phyloP scores from a whole-genome alignment of 1,140 invertebrate genomes.

The Leguminivora glycinivorella region DNA sequence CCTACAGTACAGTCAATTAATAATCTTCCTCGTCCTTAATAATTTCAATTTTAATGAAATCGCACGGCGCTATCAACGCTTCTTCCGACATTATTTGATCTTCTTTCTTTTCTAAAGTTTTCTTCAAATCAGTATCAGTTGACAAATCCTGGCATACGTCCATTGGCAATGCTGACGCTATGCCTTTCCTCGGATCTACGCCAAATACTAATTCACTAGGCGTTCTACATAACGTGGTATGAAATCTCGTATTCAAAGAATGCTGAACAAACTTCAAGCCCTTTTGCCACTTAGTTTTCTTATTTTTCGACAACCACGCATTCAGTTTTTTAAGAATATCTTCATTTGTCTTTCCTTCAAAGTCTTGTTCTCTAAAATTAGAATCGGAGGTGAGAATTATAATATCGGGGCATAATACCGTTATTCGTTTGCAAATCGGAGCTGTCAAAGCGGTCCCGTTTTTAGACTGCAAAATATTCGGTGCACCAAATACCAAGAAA shows the following conservation, averaged over 20 bases:
- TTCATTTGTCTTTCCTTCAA: slow-evolving; percentile 47
- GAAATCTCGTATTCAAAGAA: slow-evolving; percentile 47
- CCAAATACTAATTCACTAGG: slow-evolving; percentile 48
- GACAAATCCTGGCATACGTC: slow-evolving; percentile 39
- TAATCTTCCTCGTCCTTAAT: slow-evolving; percentile 30
- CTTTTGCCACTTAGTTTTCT: slow-evolving; percentile 49
- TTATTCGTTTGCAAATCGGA: slow-evolving; percentile 48
- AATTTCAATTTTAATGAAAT: slow-evolving; percentile 49
- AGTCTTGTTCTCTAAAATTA: slow-evolving; percentile 32
- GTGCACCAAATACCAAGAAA: slow-evolving; percentile 56
- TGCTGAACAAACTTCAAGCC: slow-evolving; percentile 54
- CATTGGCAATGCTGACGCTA: slow-evolving; percentile 43
- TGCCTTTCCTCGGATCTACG: slow-evolving; percentile 43
- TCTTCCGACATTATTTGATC: slow-evolving; percentile 38
- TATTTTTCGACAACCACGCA: slow-evolving; percentile 41
- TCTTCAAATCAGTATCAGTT: slow-evolving; percentile 46
- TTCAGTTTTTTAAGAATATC: slow-evolving; percentile 50
- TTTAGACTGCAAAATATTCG: slow-evolving; percentile 57
- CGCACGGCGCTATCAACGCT: slow-evolving; percentile 43
- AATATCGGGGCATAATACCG: slow-evolving; percentile 43
- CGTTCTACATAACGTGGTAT: slow-evolving; percentile 43
- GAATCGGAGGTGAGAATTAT: slow-evolving; percentile 45
- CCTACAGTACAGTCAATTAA: neutral
- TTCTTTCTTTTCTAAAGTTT: slow-evolving; percentile 41
- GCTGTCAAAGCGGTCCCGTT: slow-evolving; percentile 48